These are phyloP conservation scores for Spermophilus dauricus DNA, from an alignment of 2,113 vertebrate genomes.

Conservation along the genomic window DNA sequence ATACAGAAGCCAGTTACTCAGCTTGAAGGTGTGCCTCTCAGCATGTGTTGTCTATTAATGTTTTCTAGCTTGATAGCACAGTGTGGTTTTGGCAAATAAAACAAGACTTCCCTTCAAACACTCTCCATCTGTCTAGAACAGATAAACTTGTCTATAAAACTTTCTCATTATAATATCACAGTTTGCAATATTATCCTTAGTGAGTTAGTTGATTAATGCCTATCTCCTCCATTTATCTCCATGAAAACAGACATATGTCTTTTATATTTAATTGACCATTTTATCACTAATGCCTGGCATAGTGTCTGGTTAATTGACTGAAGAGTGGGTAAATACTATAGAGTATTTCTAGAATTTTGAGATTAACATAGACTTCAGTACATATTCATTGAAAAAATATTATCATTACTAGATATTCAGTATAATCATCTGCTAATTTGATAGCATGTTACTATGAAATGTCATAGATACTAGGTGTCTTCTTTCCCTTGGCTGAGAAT, in stretches of 20 bases:
- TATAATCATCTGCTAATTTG: background rate
- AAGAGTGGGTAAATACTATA: background rate
- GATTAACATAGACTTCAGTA: background rate
- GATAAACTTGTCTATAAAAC: background rate
- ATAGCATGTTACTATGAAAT: background rate
- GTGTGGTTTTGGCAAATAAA: background rate
- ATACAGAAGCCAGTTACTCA: background rate
- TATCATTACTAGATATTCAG: background rate
- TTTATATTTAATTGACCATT: conserved; percentile 33
- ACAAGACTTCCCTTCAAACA: background rate
- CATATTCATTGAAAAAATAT: background rate
- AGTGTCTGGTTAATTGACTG: background rate
- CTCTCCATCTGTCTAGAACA: background rate
- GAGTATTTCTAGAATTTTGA: background rate
- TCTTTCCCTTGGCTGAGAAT: background rate
- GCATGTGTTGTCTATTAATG: background rate
- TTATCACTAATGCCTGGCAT: background rate
- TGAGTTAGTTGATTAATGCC: conserved; percentile 23
- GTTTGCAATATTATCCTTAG: background rate
- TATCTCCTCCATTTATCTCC: background rate
- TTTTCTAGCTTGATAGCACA: background rate
- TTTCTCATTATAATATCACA: background rate
- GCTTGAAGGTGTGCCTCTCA: background rate
- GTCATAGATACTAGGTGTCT: background rate
- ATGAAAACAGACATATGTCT: background rate